A percentile compares a stretch with the other conserved stretches of the same genome.
These are phyloP conservation scores for Uloborus diversus DNA, from an alignment of 1,140 invertebrate species.

Conservation along the genomic window DNA sequence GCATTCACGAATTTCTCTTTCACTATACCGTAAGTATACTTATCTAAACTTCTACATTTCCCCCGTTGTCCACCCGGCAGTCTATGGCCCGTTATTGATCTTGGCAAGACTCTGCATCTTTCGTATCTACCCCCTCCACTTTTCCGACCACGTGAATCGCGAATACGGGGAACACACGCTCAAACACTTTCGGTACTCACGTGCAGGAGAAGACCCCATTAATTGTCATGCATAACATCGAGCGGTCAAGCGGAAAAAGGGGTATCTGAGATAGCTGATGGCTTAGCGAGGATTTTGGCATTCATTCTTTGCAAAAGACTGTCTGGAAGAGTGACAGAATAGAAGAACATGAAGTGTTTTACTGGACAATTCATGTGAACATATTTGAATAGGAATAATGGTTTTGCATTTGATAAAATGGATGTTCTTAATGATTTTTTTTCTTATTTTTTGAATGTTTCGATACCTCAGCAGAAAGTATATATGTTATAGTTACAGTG, in stretches of 20 bases:
- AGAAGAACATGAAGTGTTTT: no score
- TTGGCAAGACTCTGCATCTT: neutral
- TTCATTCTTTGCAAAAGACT: no score
- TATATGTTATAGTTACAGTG: no score
- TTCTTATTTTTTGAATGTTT: no score
- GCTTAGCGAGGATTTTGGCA: neutral
- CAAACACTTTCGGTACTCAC: slow-evolving; percentile 12
- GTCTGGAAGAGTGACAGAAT: no score
- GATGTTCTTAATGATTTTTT: no score
- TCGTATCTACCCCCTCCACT: neutral
- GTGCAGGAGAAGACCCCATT: slow-evolving; percentile 1
- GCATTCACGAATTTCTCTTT: no score
- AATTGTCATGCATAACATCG: slow-evolving; percentile 24
- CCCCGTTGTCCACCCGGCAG: neutral
- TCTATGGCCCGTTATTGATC: slow-evolving; percentile 26
- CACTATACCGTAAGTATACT: no score
- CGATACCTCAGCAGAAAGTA: no score
- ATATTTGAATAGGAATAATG: no score
- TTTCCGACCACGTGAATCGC: slow-evolving; percentile 1
- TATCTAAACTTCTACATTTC: neutral
- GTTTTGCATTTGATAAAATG: no score
- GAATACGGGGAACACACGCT: neutral
- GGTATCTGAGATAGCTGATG: neutral
- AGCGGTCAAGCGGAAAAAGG: neutral
- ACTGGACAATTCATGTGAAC: no score